Base-by-base conservation (phyloP, 2,888 invertebrate genomes). In the Cheilosia impressa region DNA sequence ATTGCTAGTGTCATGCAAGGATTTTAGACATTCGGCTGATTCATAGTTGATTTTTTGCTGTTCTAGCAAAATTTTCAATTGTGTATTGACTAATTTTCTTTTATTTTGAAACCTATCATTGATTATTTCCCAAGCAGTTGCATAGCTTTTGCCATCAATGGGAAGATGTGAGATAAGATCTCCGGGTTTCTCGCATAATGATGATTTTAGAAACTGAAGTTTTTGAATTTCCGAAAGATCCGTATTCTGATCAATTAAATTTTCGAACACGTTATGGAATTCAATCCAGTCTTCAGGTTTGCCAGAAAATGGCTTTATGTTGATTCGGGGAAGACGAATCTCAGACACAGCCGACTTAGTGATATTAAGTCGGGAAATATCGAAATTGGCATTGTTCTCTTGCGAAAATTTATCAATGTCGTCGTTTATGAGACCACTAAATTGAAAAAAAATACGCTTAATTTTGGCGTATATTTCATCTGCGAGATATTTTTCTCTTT, bases 181-280 rank as follows among this genome's bases (percentile, higher is more conserved):
- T 27, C 27, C 27, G 1, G 4, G 27, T 27, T 27, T 53, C 43
- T 41, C 50, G 15, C 13, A 13, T 34, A 72, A 27, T 10, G 60
- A 72, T 4, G 53, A 43, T n/a, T 60, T 50, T 52, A 72, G 22
- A 41, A 58, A 60, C 13, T 72, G 60, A 41, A 60, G 52, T 27
- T 69, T 69, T 7, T 71, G 58, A 17, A 71, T 71, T n/a, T 63
- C 73, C n/a, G 62, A 63, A 13, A 73, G 55, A 63, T 73, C 63
- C 10, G 17, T 1, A 41, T 73, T 73, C 13, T 62, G 55, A 27
- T 63, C 55, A 15, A 73, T 62, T 31, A 62, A 43, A 10, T 45
- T 73, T 43, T 73, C 63, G 22, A 55, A 73, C 1, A 73, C 38
- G 38, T 73, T 63, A 24, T 53, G 55, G 31, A 73, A 73, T 45